These are phyloP conservation scores for Julus scandinavius DNA, from an alignment of 2,888 invertebrate species.

Conservation along the genomic window DNA sequence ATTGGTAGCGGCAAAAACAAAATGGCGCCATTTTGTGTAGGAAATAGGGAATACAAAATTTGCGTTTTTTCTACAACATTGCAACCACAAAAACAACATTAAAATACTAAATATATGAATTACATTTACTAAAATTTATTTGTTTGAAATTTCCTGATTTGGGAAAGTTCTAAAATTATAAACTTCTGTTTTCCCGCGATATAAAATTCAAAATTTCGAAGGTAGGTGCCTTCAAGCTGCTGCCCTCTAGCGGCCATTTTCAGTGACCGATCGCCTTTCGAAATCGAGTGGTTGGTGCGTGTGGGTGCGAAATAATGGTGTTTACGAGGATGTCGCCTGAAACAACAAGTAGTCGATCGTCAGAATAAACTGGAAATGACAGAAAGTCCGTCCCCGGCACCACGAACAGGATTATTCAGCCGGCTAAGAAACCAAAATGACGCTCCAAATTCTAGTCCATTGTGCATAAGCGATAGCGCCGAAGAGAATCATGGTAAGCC, in stretches of 20 bases:
- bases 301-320: conserved; percentile 42
- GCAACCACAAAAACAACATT: no score
- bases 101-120: no score
- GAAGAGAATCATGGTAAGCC: conserved; percentile 42
- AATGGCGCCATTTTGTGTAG: no score
- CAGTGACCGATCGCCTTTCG: conserved; percentile 9
- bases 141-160: no score
- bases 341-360: conserved; percentile 30
- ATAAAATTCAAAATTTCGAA: not conserved
- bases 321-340: conserved; percentile 12
- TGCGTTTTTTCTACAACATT: no score
- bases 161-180: no score
- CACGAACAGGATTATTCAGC: conserved; percentile 49
- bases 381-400: conserved; percentile 47
- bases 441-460: conserved; percentile 47
- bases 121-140: no score
- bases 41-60: no score
- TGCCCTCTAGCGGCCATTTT: not conserved
- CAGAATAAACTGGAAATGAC: conserved; percentile 48
- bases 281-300: conserved; percentile 39
- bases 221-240: not conserved
- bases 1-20: no score
- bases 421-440: conserved; percentile 50
- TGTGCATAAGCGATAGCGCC: conserved; percentile 10
- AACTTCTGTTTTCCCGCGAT: not conserved